phyloP scores from a whole-genome alignment of 2,113 vertebrate species.

The Monopterus albus region DNA sequence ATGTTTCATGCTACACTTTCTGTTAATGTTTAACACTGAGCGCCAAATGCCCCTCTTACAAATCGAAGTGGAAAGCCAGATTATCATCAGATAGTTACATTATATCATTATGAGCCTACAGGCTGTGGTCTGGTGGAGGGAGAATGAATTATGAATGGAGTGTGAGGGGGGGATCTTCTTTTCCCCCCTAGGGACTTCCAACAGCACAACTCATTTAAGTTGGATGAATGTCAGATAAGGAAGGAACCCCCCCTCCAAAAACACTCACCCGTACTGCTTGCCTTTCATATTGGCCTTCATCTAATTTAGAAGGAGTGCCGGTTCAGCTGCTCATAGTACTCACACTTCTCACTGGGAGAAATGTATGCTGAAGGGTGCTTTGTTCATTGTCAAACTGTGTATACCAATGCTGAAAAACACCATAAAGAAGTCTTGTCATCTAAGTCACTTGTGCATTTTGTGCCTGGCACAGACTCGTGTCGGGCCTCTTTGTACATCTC shows the following conservation, averaged over 20 bases:
- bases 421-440: conserved; percentile 77
- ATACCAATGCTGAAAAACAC: conserved; percentile 72
- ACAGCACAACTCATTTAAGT: conserved; percentile 78
- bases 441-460: conserved; percentile 75
- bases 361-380: conserved; percentile 72
- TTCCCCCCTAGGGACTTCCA: conserved; percentile 66
- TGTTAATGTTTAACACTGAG: conserved; percentile 76
- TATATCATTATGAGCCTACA: conserved; percentile 79
- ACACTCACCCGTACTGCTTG: conserved; percentile 25
- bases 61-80: conserved; percentile 79
- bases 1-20: conserved; percentile 75
- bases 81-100: conserved; percentile 79
- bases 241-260: conserved; percentile 9
- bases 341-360: conserved; percentile 52
- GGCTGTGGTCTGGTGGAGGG: conserved; percentile 78
- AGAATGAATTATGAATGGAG: conserved; percentile 84
- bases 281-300: conserved; percentile 61
- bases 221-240: conserved; percentile 75
- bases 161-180: conserved; percentile 67
- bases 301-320: conserved; percentile 68
- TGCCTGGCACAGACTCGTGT: conserved; percentile 60
- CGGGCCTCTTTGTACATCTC: conserved; percentile 72
- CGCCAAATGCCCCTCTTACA: conserved; percentile 69
- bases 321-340: conserved; percentile 46
- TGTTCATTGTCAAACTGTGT: conserved; percentile 77